These are phyloP conservation scores for Arbacia lixula DNA, from an alignment of 53 echinoderm and acorn worm species.

Conservation along the genomic window DNA sequence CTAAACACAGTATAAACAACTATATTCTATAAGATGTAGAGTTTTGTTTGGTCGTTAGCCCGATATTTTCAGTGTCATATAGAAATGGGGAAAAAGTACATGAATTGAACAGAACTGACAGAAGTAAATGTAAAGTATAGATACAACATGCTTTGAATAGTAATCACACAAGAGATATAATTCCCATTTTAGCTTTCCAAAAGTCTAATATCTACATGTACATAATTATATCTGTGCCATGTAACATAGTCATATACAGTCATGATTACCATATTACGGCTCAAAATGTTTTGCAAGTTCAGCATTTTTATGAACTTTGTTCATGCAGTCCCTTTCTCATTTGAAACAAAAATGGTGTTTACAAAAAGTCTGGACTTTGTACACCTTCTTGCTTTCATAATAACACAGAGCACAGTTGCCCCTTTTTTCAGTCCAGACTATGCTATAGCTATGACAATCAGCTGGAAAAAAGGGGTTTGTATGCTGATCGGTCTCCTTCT, in stretches of 20 bases:
- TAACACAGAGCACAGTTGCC: constrained; percentile 43
- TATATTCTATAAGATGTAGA: background rate
- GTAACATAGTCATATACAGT: constrained; percentile 8
- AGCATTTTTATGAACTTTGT: constrained; percentile 13
- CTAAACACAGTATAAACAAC: constrained; percentile 11
- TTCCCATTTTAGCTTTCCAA: constrained; percentile 20
- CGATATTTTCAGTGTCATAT: background rate
- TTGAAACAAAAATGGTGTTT: constrained; percentile 22
- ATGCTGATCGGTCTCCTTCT: constrained; percentile 9
- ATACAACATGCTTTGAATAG: constrained; percentile 7
- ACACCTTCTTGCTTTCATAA: background rate
- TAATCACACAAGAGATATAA: constrained; percentile 7
- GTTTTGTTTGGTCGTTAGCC: no score
- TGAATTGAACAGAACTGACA: constrained; percentile 1
- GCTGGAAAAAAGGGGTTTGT: constrained; percentile 5
- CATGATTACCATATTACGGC: background rate
- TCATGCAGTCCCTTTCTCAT: constrained; percentile 14
- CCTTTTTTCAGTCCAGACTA: constrained; percentile 9
- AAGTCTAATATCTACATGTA: constrained; percentile 6
- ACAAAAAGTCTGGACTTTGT: constrained; percentile 27
- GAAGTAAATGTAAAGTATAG: background rate
- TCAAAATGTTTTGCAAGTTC: constrained; percentile 16
- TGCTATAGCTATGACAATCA: constrained; percentile 14
- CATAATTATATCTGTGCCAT: constrained; percentile 14
- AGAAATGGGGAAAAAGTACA: constrained; percentile 17